phyloP scores from a whole-genome alignment of 2,888 invertebrate genomes.

The Epinotia brunnichana region DNA sequence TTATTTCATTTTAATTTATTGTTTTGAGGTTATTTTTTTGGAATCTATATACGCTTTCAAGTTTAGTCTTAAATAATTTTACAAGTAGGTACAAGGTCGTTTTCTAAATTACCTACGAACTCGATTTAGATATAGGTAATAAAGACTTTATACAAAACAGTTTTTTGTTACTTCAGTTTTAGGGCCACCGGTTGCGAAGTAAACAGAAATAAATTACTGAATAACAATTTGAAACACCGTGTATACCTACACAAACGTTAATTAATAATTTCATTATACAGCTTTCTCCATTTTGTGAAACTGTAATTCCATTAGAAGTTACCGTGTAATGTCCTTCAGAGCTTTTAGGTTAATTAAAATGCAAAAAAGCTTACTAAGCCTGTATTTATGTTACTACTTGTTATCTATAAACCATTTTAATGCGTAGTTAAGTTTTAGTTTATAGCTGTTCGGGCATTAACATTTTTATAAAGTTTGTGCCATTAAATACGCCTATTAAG shows the following conservation, averaged over 20 bases:
- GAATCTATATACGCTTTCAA: too few relatives aligned
- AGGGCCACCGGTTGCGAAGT: neutral
- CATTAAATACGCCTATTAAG: too few relatives aligned
- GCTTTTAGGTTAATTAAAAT: slow-evolving; percentile 8
- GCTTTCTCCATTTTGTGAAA: neutral
- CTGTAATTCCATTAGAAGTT: slow-evolving; percentile 14
- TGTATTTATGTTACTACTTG: neutral
- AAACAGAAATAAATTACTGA: neutral
- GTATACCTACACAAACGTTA: neutral
- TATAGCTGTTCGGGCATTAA: too few relatives aligned
- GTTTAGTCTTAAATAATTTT: too few relatives aligned
- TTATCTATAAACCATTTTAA: neutral
- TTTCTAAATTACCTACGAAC: too few relatives aligned
- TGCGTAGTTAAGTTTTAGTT: neutral
- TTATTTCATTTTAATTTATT: too few relatives aligned
- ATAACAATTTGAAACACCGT: neutral
- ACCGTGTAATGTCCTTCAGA: neutral
- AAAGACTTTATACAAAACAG: too few relatives aligned
- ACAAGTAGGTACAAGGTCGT: too few relatives aligned
- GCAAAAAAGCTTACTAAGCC: neutral
- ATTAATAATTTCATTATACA: slow-evolving; percentile 7
- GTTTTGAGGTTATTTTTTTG: too few relatives aligned
- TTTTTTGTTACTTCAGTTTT: too few relatives aligned
- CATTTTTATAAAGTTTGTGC: too few relatives aligned
- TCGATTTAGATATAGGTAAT: too few relatives aligned